phyloP scores from a whole-genome alignment of 2,113 vertebrate species.

The Corapipo altera region DNA sequence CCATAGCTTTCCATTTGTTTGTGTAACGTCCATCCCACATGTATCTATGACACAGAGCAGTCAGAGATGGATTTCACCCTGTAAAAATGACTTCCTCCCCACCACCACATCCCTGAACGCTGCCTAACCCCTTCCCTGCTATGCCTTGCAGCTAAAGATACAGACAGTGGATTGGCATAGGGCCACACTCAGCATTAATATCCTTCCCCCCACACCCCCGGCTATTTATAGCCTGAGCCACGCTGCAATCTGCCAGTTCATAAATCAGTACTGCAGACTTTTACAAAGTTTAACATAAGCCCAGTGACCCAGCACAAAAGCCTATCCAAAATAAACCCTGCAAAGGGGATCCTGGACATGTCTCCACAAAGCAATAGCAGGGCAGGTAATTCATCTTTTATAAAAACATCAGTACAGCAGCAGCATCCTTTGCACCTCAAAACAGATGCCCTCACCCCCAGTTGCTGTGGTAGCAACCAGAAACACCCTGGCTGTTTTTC shows the following conservation, averaged over 20 bases:
- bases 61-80: neutral
- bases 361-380: accelerated
- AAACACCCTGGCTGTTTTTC: neutral
- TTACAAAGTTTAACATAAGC: neutral
- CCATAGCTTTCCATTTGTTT: neutral
- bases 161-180: neutral
- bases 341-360: neutral
- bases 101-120: neutral
- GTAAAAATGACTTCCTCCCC: neutral
- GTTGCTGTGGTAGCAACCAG: neutral
- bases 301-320: neutral
- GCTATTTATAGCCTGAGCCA: constrained; percentile 60
- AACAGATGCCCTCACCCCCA: accelerated
- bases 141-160: neutral
- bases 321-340: neutral
- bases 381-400: neutral
- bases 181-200: neutral
- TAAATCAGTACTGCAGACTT: constrained; percentile 30
- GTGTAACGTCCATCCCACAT: neutral
- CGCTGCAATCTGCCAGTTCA: constrained; percentile 31
- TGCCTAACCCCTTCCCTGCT: neutral
- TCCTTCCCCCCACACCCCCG: neutral
- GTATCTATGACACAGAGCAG: neutral
- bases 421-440: too few relatives aligned
- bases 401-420: neutral